A percentile compares a stretch with the other conserved stretches of the same genome.
Conservation (phyloP, 2,113 vertebrate genomes). For the Mormoops blainvillei region DNA sequence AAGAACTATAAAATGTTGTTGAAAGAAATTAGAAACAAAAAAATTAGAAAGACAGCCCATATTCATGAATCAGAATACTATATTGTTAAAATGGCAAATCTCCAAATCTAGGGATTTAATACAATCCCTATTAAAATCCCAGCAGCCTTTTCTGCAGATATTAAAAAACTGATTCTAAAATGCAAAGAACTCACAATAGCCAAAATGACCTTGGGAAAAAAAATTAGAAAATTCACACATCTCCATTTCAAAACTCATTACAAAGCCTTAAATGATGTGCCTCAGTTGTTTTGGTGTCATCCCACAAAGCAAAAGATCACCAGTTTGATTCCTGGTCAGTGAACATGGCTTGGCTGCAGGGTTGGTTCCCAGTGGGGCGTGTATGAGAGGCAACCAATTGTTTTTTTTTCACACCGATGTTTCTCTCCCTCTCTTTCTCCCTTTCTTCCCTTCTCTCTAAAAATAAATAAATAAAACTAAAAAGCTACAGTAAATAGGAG, state of each 20-base stretch:
- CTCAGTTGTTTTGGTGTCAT: too few relatives aligned
- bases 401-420: too few relatives aligned
- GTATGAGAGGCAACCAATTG: too few relatives aligned
- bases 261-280: neutral
- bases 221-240: neutral
- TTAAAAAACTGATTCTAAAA: neutral
- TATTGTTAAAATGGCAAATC: neutral
- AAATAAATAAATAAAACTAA: too few relatives aligned
- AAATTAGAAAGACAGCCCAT: neutral
- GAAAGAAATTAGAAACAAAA: neutral
- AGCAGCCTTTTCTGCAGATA: neutral
- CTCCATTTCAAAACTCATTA: neutral
- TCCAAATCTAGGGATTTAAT: neutral
- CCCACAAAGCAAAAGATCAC: too few relatives aligned
- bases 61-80: neutral
- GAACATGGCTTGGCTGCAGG: too few relatives aligned
- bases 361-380: too few relatives aligned
- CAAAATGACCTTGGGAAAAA: neutral
- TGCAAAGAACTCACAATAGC: neutral
- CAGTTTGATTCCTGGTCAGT: too few relatives aligned
- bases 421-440: too few relatives aligned
- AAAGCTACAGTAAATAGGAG: too few relatives aligned
- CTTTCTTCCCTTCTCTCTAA: too few relatives aligned
- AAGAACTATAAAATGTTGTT: neutral
- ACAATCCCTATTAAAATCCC: neutral